Conservation (phyloP, 2,113 vertebrate genomes). For the Bubo bubo region DNA sequence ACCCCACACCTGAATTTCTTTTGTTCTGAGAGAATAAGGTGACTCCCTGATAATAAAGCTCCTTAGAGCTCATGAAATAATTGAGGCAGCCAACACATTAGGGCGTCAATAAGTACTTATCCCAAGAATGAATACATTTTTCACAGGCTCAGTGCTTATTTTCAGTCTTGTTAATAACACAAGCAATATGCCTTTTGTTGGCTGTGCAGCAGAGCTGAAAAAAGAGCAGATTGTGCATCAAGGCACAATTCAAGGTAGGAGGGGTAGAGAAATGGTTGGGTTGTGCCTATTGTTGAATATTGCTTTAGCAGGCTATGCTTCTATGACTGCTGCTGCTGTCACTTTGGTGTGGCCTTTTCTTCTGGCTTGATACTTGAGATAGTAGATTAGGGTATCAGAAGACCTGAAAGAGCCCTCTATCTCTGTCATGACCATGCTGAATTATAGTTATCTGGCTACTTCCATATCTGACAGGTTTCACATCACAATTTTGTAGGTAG, state of each 20-base stretch:
- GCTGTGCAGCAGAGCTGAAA: background rate
- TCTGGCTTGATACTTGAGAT: background rate
- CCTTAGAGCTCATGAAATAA: background rate
- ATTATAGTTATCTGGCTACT: background rate
- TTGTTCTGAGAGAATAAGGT: background rate
- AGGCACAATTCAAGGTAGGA: background rate
- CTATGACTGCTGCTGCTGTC: background rate
- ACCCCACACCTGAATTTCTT: background rate
- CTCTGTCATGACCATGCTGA: background rate
- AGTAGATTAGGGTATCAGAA: background rate
- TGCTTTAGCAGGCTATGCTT: background rate
- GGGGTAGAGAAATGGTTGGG: background rate
- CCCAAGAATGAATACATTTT: background rate
- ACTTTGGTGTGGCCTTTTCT: background rate
- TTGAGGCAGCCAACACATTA: background rate
- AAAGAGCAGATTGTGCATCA: background rate
- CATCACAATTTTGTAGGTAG: background rate
- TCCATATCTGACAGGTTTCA: background rate
- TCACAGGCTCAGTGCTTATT: background rate
- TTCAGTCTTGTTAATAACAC: slow-evolving; percentile 2
- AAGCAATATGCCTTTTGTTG: background rate
- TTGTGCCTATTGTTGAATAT: background rate
- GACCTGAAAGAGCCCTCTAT: background rate
- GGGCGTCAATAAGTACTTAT: background rate
- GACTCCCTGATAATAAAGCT: background rate